These are phyloP conservation scores for Tonatia bakeri DNA, from an alignment of 2,113 vertebrate genomes.

Conservation along the genomic window DNA sequence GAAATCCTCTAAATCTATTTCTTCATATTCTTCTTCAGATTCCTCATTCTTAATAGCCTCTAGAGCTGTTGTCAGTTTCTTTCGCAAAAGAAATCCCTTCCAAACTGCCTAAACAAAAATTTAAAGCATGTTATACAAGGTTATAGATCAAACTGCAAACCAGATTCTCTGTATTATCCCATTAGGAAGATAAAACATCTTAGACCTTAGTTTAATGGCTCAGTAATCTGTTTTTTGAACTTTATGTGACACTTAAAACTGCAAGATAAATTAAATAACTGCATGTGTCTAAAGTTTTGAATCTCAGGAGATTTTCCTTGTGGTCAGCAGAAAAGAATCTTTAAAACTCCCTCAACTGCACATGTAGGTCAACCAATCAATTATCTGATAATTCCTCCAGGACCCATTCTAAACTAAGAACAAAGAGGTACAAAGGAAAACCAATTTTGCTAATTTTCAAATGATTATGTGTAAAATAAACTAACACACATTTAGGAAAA, in stretches of 20 bases:
- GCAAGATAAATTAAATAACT: constrained; percentile 94
- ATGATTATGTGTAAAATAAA: constrained; percentile 75
- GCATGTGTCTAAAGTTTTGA: constrained; percentile 89
- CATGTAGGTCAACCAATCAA: constrained; percentile 94
- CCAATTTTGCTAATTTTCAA: constrained; percentile 78
- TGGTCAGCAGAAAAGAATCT: constrained; percentile 89
- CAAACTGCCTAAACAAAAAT: constrained; percentile 92
- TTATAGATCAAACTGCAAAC: constrained; percentile 88
- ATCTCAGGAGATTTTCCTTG: constrained; percentile 86
- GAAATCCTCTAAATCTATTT: constrained; percentile 90
- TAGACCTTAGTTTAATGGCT: constrained; percentile 89
- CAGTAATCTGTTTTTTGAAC: constrained; percentile 96
- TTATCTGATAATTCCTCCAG: constrained; percentile 90
- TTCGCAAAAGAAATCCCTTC: constrained; percentile 91
- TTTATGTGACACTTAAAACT: constrained; percentile 93
- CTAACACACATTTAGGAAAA: constrained; percentile 74
- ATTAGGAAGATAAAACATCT: constrained; percentile 97
- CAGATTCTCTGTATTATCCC: constrained; percentile 93
- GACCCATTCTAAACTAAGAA: constrained; percentile 86
- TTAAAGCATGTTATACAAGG: constrained; percentile 81
- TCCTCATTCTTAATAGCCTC: constrained; percentile 82
- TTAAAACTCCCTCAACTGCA: constrained; percentile 86
- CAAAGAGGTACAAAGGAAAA: constrained; percentile 74
- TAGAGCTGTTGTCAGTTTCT: constrained; percentile 88
- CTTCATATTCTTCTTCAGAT: constrained; percentile 89